phyloP scores from a whole-genome alignment of 2,113 vertebrate genomes.

The Thomomys bottae region DNA sequence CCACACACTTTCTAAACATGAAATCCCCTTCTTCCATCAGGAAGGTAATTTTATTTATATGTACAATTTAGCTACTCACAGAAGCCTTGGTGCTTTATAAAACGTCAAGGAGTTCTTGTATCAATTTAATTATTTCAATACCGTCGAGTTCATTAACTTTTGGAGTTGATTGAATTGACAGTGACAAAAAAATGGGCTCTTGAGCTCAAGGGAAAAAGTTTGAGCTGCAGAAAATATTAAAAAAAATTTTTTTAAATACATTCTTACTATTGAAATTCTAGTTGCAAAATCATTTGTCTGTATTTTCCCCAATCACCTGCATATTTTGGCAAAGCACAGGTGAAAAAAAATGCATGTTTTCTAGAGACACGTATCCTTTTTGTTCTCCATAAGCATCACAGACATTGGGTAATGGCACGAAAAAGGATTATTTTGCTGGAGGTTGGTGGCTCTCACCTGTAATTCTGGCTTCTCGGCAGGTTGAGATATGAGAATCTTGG shows the following conservation, averaged over 20 bases:
- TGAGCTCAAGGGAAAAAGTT: slow-evolving; percentile 49
- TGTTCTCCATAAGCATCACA: background rate
- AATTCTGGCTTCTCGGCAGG: no score
- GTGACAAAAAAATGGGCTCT: slow-evolving; percentile 9
- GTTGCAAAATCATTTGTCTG: slow-evolving; percentile 15
- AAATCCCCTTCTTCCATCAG: background rate
- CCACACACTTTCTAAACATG: background rate
- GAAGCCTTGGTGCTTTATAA: slow-evolving; percentile 7
- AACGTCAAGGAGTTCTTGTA: slow-evolving; percentile 71
- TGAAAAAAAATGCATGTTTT: background rate
- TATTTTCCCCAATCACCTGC: slow-evolving; percentile 13
- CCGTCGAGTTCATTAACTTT: slow-evolving; percentile 76
- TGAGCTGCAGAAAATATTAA: slow-evolving; percentile 38
- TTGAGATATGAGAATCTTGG: no score
- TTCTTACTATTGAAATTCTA: slow-evolving; percentile 17
- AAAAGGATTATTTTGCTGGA: background rate
- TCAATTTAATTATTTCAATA: slow-evolving; percentile 75
- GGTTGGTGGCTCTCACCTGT: background rate
- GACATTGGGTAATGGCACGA: background rate
- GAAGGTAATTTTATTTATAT: slow-evolving; percentile 44
- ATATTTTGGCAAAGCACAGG: background rate
- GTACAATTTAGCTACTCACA: slow-evolving; percentile 27
- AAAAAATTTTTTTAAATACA: no score
- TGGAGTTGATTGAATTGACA: slow-evolving; percentile 58
- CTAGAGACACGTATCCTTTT: background rate